phyloP scores from a whole-genome alignment of 2,888 invertebrate genomes.

The Sphaerophoria taeniata region DNA sequence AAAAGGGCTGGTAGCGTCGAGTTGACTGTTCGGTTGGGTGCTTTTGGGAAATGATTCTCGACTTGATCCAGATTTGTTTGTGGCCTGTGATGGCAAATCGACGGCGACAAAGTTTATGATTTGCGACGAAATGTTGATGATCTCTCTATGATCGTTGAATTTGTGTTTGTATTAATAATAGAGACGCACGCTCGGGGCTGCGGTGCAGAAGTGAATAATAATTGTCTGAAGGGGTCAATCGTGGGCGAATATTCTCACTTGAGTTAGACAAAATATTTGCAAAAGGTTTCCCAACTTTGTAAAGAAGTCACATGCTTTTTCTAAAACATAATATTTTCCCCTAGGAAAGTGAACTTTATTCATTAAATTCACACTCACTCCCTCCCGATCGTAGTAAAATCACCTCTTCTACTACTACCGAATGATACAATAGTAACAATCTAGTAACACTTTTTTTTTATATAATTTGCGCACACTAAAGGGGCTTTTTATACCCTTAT shows the following conservation, averaged over 20 bases:
- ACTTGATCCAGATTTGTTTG: constrained; percentile 29
- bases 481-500: too few species aligned
- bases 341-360: too few species aligned
- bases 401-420: too few species aligned
- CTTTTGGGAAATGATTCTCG: background rate
- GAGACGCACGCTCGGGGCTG: constrained; percentile 49
- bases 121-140: constrained; percentile 63
- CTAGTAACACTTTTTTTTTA: too few species aligned
- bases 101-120: constrained; percentile 72
- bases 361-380: too few species aligned
- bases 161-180: constrained; percentile 34
- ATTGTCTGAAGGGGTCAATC: background rate
- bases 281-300: too few species aligned
- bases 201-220: constrained; percentile 17
- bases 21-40: constrained; percentile 54
- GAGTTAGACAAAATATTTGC: background rate
- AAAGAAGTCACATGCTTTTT: too few species aligned
- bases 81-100: constrained; percentile 44
- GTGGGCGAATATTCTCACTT: background rate
- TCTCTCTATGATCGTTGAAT: constrained; percentile 55
- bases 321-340: too few species aligned
- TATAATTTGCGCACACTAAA: too few species aligned
- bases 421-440: too few species aligned
- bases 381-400: too few species aligned
- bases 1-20: constrained; percentile 19